Evolutionary conservation across 1,140 invertebrate genomes (phyloP).

Genomic region (Zeugodacus cucurbitae): DNA sequence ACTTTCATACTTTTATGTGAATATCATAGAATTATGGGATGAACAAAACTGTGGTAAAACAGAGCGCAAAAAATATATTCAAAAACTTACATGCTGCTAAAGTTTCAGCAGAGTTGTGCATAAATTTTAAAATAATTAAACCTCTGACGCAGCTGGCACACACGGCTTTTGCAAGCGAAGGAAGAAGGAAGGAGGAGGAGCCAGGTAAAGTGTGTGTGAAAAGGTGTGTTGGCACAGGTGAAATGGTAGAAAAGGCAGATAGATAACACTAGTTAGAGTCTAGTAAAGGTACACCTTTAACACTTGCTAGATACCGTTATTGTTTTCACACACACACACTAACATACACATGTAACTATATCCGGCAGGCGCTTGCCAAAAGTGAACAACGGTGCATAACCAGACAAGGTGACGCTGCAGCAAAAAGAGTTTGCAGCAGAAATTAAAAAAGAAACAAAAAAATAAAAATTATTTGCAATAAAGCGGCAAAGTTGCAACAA

Average conservation of each 20-base stretch:
- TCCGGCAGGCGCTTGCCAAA: background rate
- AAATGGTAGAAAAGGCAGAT: background rate
- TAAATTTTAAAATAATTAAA: constrained; percentile 41
- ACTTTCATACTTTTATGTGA: background rate
- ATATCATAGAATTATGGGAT: constrained; percentile 20
- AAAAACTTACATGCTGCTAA: constrained; percentile 17
- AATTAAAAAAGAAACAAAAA: background rate
- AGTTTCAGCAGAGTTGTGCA: constrained; percentile 38
- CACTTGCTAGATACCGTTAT: background rate
- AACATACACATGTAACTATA: background rate
- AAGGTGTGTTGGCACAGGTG: background rate
- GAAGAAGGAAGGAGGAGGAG: no score
- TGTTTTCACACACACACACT: background rate
- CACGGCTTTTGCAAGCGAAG: no score
- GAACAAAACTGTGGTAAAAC: background rate
- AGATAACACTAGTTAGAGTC: background rate
- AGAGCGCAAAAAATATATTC: background rate
- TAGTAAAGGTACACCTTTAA: background rate
- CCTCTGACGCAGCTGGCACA: constrained; percentile 11
- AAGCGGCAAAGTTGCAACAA: background rate
- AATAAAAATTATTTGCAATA: background rate
- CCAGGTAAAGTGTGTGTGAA: background rate
- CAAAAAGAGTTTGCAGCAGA: background rate
- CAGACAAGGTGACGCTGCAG: background rate
- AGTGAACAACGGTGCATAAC: background rate